phyloP scores from a whole-genome alignment of 2,113 vertebrate species.

The Nicator chloris region DNA sequence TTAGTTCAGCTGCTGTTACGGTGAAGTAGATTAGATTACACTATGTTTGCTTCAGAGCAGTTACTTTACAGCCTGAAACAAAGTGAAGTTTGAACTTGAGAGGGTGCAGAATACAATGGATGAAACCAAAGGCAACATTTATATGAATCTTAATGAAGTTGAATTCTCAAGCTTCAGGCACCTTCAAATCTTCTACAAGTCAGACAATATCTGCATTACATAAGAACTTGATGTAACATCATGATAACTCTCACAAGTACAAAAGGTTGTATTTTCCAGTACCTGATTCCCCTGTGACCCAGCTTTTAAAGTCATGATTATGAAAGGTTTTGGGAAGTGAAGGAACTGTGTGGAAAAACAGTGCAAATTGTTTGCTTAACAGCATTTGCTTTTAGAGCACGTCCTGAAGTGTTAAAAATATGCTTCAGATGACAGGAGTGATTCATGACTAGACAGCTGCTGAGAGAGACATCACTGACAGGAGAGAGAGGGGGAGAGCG shows the following conservation, averaged over 20 bases:
- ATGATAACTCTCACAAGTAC: conserved; percentile 5
- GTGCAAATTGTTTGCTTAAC: conserved; percentile 8
- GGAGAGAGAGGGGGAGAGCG: background rate
- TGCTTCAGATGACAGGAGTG: conserved; percentile 45
- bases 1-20: background rate
- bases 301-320: conserved; percentile 14
- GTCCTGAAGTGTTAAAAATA: conserved; percentile 61
- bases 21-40: background rate
- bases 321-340: background rate
- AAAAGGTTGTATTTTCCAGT: conserved; percentile 18
- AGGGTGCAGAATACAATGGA: background rate
- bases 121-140: conserved; percentile 35
- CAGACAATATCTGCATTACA: conserved; percentile 8
- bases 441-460: conserved; percentile 57
- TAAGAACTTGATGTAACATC: background rate
- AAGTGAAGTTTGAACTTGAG: background rate
- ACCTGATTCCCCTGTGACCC: conserved; percentile 19
- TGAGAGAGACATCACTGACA: conserved; percentile 57
- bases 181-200: background rate
- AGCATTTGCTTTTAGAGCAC: conserved; percentile 56
- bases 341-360: background rate
- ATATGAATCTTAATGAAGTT: conserved; percentile 38
- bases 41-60: background rate
- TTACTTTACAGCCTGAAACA: background rate
- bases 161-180: conserved; percentile 2